Percentiles rank a stretch among this genome's conserved stretches.
These are phyloP conservation scores for Germaria angustata DNA, from an alignment of 2,888 invertebrate species.

Conservation along the genomic window DNA sequence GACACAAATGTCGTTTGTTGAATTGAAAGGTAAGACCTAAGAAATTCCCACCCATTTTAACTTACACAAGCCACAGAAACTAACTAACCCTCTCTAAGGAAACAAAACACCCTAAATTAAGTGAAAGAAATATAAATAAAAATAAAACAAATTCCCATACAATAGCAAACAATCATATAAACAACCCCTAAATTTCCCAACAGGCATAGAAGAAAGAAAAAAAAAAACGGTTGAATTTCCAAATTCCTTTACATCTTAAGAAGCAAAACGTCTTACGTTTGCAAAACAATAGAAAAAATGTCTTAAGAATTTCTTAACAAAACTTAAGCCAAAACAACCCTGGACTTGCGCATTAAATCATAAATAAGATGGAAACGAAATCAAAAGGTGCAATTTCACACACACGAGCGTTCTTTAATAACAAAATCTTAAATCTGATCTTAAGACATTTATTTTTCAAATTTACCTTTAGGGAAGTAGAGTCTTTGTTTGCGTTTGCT, in stretches of 20 bases:
- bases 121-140: background rate
- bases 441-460: constrained; percentile 6
- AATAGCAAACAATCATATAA: background rate
- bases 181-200: constrained; percentile 33
- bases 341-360: constrained; percentile 54
- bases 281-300: constrained; percentile 19
- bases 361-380: constrained; percentile 16
- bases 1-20: constrained; percentile 53
- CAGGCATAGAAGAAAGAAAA: constrained; percentile 2
- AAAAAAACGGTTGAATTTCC: constrained; percentile 36
- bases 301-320: constrained; percentile 44
- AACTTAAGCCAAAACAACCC: constrained; percentile 39
- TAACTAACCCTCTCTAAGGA: constrained; percentile 57
- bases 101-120: constrained; percentile 57
- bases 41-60: constrained; percentile 79
- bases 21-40: constrained; percentile 65
- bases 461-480: background rate
- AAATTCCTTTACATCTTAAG: constrained; percentile 45
- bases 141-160: constrained; percentile 42
- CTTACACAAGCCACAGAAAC: constrained; percentile 67
- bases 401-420: constrained; percentile 11
- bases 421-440: constrained; percentile 9
- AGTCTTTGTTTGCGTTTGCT: background rate
- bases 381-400: constrained; percentile 62
- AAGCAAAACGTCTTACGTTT: constrained; percentile 35